Conservation (phyloP, 2,888 invertebrate species). For the Helicoverpa assulta region DNA sequence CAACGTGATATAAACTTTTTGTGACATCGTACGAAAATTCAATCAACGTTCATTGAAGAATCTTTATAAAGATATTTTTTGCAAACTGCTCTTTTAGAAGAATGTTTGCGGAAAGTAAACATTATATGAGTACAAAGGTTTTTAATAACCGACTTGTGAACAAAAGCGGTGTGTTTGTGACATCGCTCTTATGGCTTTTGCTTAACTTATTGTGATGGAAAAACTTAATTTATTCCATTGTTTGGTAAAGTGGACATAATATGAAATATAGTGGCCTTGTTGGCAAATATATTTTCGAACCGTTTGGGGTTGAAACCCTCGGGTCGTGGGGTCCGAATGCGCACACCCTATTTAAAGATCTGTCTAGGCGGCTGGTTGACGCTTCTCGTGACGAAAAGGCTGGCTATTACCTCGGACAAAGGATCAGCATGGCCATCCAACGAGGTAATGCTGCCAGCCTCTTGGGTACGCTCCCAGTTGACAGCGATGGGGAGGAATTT, state of each 20-base stretch:
- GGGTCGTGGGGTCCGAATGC: too few species aligned
- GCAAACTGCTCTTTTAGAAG: neutral
- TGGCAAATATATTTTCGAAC: too few species aligned
- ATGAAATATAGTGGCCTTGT: too few species aligned
- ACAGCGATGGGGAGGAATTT: too few species aligned
- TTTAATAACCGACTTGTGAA: slow-evolving; percentile 40
- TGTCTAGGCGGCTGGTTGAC: too few species aligned
- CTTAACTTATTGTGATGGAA: slow-evolving; percentile 12
- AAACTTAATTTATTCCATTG: slow-evolving; percentile 17
- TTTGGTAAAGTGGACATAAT: neutral
- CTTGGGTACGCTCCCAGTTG: too few species aligned
- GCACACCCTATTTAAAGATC: too few species aligned
- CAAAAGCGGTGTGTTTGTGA: slow-evolving; percentile 28
- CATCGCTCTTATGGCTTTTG: slow-evolving; percentile 10
- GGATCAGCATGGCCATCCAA: too few species aligned
- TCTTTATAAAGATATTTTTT: slow-evolving; percentile 7
- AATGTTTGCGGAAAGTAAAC: slow-evolving; percentile 10
- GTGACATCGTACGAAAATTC: neutral
- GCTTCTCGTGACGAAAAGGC: too few species aligned
- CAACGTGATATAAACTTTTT: neutral
- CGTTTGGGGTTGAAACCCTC: too few species aligned
- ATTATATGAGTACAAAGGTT: slow-evolving; percentile 15
- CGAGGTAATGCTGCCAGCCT: too few species aligned
- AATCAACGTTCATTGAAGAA: neutral
- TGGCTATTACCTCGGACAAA: too few species aligned